Evolutionary conservation across 2,888 invertebrate genomes (phyloP).

Genomic region (Drosophila helvetica): DNA sequence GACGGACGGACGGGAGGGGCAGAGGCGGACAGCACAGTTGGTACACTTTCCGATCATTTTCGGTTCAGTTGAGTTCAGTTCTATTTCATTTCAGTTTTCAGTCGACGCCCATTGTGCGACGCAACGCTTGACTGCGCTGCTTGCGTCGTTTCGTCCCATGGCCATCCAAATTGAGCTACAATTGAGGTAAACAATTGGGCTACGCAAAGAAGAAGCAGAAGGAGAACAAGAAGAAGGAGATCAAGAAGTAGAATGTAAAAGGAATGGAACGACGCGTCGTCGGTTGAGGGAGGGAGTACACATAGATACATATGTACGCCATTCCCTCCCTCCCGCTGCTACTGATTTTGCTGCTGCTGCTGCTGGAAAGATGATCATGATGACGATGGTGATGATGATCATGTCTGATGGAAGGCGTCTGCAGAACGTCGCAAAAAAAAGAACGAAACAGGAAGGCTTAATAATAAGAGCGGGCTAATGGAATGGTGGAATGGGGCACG

Average conservation of each 20-base stretch:
- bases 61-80: constrained; percentile 9
- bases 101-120: constrained; percentile 62
- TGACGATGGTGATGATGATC: neutral
- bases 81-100: neutral
- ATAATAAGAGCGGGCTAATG: constrained; percentile 20
- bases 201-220: constrained; percentile 11
- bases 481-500: neutral
- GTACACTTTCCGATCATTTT: constrained; percentile 20
- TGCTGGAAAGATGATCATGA: neutral
- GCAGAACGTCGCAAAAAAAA: constrained; percentile 39
- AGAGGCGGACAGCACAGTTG: constrained; percentile 8
- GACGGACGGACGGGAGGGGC: neutral
- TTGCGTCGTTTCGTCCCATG: constrained; percentile 30
- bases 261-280: constrained; percentile 2
- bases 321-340: neutral
- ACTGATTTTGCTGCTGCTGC: neutral
- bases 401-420: constrained; percentile 17
- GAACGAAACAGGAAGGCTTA: constrained; percentile 69
- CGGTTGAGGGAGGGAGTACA: neutral
- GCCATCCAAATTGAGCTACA: constrained; percentile 66
- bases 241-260: constrained; percentile 2
- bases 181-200: constrained; percentile 64
- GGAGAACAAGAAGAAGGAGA: constrained; percentile 2
- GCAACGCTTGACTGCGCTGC: constrained; percentile 52
- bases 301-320: neutral